Conservation (phyloP, 2,113 vertebrate genomes). For the Falco punctatus region DNA sequence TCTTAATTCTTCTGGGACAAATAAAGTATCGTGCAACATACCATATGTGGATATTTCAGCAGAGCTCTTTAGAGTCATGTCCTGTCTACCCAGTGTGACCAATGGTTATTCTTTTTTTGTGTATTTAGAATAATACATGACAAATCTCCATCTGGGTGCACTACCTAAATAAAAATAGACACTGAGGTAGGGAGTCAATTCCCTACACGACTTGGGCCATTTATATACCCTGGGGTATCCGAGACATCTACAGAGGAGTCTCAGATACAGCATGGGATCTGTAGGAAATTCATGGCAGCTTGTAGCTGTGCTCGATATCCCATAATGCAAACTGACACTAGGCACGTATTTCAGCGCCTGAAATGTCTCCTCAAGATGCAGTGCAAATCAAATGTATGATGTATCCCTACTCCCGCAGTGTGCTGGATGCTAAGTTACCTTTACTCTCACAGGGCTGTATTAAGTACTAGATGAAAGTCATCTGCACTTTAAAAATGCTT, state of each 20-base stretch:
- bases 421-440: background rate
- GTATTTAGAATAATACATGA: background rate
- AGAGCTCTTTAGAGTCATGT: slow-evolving; percentile 2
- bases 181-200: background rate
- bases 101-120: background rate
- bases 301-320: background rate
- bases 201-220: background rate
- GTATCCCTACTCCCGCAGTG: background rate
- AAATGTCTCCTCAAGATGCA: background rate
- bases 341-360: background rate
- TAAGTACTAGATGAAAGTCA: background rate
- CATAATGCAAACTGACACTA: fast-evolving
- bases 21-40: slow-evolving; percentile 21
- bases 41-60: slow-evolving; percentile 40
- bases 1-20: slow-evolving; percentile 38
- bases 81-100: background rate
- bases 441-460: background rate
- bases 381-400: background rate
- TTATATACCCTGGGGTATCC: background rate
- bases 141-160: background rate
- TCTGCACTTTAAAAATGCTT: background rate
- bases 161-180: background rate
- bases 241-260: background rate
- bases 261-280: background rate
- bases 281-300: background rate